These are phyloP conservation scores for Ornithoptera priamus DNA, from an alignment of 2,888 invertebrate genomes.

Conservation along the genomic window DNA sequence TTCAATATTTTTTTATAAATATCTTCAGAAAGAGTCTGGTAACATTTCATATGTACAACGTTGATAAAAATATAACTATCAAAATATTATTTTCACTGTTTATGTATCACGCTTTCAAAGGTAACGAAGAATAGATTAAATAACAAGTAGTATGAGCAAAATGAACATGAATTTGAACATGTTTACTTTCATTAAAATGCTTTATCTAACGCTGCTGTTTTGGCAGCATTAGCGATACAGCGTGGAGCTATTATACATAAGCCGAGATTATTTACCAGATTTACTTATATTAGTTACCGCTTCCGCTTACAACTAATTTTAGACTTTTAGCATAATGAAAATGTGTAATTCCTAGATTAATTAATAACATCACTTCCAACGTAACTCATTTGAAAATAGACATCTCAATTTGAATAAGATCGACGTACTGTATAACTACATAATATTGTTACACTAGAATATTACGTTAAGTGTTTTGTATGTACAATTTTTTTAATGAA, in stretches of 20 bases:
- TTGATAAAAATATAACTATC: too few species aligned
- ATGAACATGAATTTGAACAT: conserved; percentile 15
- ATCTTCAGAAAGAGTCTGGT: too few species aligned
- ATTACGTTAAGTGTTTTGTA: too few species aligned
- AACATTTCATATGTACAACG: too few species aligned
- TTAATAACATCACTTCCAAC: not conserved
- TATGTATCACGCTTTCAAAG: not conserved
- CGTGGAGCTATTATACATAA: conserved; percentile 2
- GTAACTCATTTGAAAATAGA: too few species aligned
- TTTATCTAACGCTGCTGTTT: conserved; percentile 15
- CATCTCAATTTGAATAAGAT: too few species aligned
- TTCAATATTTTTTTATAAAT: too few species aligned
- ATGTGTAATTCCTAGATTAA: not conserved
- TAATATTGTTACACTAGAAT: too few species aligned
- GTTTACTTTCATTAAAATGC: conserved; percentile 26
- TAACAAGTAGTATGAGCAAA: conserved; percentile 15
- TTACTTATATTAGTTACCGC: not conserved
- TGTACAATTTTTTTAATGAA: too few species aligned
- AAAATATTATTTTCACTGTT: too few species aligned
- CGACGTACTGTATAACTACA: too few species aligned
- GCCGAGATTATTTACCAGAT: conserved; percentile 16
- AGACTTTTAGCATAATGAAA: not conserved
- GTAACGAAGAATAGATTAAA: conserved; percentile 18
- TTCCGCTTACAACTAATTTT: not conserved
- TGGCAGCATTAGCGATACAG: conserved; percentile 13